Evolutionary conservation across 2,888 invertebrate genomes (phyloP).

Genomic region (Bimastos eiseni): DNA sequence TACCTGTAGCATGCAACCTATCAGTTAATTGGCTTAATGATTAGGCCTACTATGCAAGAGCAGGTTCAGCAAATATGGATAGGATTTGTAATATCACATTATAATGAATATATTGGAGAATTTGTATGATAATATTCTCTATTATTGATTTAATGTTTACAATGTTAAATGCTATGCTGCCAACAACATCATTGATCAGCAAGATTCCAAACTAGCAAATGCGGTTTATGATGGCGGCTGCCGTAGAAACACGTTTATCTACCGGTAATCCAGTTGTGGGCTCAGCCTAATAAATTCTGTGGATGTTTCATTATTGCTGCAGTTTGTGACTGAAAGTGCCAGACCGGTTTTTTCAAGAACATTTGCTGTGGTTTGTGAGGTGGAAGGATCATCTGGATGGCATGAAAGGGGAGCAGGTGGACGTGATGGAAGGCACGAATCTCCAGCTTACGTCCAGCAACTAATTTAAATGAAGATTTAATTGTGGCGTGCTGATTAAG

Average conservation of each 20-base stretch:
- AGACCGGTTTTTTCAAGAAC: not conserved
- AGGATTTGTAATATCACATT: not conserved
- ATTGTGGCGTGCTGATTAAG: not conserved
- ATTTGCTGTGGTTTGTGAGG: not conserved
- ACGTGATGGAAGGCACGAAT: not conserved
- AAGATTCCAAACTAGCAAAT: not conserved
- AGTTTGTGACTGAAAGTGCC: not conserved
- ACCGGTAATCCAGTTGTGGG: constrained; percentile 2
- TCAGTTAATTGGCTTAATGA: too few relatives aligned
- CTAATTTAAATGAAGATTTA: not conserved
- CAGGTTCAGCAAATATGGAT: not conserved
- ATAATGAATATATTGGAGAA: constrained; percentile 13
- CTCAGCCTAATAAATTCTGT: not conserved
- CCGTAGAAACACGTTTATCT: not conserved
- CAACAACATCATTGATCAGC: constrained; percentile 4
- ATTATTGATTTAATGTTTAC: not conserved
- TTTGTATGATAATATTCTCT: not conserved
- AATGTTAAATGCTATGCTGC: not conserved
- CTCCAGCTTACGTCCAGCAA: not conserved
- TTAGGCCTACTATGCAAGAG: too few relatives aligned
- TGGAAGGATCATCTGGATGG: not conserved
- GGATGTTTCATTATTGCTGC: not conserved
- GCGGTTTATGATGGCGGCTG: not conserved
- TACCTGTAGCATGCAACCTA: not conserved
- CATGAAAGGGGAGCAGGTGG: not conserved